Evolutionary conservation across 53 echinoderm and acorn worm genomes (phyloP).

Genomic region (Astropecten irregularis): DNA sequence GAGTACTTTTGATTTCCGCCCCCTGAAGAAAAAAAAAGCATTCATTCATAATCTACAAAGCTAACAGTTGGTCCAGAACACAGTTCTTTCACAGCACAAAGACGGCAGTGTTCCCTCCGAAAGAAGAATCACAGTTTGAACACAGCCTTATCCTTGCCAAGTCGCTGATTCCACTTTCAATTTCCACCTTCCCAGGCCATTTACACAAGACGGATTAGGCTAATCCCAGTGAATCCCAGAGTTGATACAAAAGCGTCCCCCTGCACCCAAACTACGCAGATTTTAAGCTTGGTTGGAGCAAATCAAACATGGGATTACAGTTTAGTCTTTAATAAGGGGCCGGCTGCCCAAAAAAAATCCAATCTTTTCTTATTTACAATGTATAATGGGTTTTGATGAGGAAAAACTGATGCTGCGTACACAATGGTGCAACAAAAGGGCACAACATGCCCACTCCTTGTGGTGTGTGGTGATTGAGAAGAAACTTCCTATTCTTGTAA

Average conservation of each 20-base stretch:
- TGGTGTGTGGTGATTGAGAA: too few relatives aligned
- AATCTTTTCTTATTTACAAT: constrained; percentile 20
- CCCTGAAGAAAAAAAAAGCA: not conserved
- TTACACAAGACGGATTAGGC: constrained; percentile 14
- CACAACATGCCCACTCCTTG: too few relatives aligned
- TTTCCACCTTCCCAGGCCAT: not conserved
- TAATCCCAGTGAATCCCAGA: not conserved
- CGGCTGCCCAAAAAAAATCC: not conserved
- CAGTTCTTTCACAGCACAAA: not conserved
- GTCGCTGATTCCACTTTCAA: not conserved
- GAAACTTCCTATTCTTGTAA: too few relatives aligned
- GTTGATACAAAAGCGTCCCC: not conserved
- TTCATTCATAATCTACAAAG: constrained; percentile 12
- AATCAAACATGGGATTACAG: constrained; percentile 28
- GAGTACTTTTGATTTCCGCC: constrained; percentile 8
- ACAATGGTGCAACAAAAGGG: too few relatives aligned
- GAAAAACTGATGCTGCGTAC: too few relatives aligned
- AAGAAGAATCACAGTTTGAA: constrained; percentile 25
- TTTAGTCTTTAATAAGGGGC: too few relatives aligned
- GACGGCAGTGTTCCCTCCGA: constrained; percentile 6
- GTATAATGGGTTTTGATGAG: not conserved
- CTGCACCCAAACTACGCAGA: not conserved
- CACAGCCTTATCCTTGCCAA: not conserved
- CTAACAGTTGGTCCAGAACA: constrained; percentile 40
- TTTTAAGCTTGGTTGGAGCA: constrained; percentile 26